phyloP scores from a whole-genome alignment of 2,113 vertebrate species.

The Falco punctatus region DNA sequence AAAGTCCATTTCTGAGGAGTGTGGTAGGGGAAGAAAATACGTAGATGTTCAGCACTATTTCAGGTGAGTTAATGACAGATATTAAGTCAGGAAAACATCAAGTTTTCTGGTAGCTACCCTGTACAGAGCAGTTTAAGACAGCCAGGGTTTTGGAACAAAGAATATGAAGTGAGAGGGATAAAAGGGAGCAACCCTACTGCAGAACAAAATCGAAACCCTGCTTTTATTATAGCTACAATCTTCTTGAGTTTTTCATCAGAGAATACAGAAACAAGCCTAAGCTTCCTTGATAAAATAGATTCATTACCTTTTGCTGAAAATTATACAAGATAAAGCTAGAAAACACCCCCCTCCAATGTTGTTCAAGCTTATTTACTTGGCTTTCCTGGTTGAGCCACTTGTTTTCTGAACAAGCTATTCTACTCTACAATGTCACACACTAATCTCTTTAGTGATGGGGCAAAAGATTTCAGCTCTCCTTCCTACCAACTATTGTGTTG shows the following conservation, averaged over 20 bases:
- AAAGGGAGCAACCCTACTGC: neutral
- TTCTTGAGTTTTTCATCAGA: neutral
- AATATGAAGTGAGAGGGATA: neutral
- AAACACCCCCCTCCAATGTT: neutral
- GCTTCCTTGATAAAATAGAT: neutral
- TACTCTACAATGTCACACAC: fast-evolving
- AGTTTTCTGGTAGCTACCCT: neutral
- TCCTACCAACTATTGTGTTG: neutral
- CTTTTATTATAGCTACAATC: neutral
- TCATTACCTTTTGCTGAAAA: neutral
- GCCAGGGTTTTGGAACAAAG: neutral
- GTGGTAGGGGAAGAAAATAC: neutral
- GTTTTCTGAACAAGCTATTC: neutral
- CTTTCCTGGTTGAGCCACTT: neutral
- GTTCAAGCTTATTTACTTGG: neutral
- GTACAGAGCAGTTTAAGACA: neutral
- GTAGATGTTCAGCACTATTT: neutral
- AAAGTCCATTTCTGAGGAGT: neutral
- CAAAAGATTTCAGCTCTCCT: neutral
- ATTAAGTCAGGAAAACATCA: neutral
- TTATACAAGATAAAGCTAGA: neutral
- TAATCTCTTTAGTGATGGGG: neutral
- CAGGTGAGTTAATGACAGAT: neutral
- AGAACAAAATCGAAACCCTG: neutral
- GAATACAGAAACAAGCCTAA: neutral